Conservation (phyloP, 2,113 vertebrate genomes). For the Lophius piscatorius region DNA sequence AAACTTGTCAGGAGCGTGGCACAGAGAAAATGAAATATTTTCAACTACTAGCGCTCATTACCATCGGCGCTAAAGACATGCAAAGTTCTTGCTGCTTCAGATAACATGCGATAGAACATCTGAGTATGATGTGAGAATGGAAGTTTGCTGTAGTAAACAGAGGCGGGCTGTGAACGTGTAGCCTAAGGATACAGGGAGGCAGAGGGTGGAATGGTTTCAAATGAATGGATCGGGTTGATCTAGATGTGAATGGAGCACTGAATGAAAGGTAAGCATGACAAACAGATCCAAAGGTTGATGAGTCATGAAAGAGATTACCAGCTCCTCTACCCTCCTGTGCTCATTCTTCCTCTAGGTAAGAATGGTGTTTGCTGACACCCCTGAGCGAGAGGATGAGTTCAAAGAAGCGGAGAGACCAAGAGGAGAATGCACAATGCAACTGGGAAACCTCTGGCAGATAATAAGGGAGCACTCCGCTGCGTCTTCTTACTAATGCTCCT, state of each 20-base stretch:
- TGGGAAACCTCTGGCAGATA: conserved; percentile 42
- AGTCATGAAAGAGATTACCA: conserved; percentile 48
- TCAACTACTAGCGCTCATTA: conserved; percentile 4
- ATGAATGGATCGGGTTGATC: conserved; percentile 49
- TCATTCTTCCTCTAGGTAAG: conserved; percentile 40
- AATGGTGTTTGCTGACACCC: conserved; percentile 48
- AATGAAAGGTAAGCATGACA: conserved; percentile 34
- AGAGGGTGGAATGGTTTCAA: conserved; percentile 36
- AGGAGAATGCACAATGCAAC: conserved; percentile 18
- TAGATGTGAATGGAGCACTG: conserved; percentile 36
- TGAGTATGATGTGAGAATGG: conserved; percentile 42
- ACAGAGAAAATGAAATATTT: conserved; percentile 38
- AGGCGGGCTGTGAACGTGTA: conserved; percentile 38
- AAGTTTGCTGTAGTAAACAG: conserved; percentile 37
- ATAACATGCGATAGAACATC: conserved; percentile 49
- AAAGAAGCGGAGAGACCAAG: conserved; percentile 27
- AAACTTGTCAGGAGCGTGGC: conserved; percentile 35
- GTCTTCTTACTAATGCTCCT: conserved; percentile 42
- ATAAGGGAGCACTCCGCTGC: conserved; percentile 23
- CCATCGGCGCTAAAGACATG: conserved; percentile 46
- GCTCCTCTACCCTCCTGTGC: conserved; percentile 35
- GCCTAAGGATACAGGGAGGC: conserved; percentile 37
- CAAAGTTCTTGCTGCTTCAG: conserved; percentile 37
- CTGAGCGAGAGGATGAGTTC: conserved; percentile 6
- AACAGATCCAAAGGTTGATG: conserved; percentile 34